phyloP scores from a whole-genome alignment of 2,113 vertebrate genomes.

The Salvelinus sp. region DNA sequence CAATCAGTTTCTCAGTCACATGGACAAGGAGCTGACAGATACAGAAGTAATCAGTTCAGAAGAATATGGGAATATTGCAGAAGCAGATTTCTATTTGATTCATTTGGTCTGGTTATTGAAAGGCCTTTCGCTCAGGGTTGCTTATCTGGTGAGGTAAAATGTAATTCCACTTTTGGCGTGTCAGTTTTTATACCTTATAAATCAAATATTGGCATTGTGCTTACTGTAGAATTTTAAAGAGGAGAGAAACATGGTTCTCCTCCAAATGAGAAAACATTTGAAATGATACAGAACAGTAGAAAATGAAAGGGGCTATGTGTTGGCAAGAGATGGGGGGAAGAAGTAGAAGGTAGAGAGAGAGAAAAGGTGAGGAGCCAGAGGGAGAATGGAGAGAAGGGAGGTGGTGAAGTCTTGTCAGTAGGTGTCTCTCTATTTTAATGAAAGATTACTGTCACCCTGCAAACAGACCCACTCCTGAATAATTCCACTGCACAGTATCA shows the following conservation, averaged over 20 bases:
- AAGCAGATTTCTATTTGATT: slow-evolving; percentile 60
- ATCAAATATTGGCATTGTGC: slow-evolving; percentile 49
- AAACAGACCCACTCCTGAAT: slow-evolving; percentile 17
- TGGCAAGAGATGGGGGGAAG: neutral
- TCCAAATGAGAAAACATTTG: slow-evolving; percentile 32
- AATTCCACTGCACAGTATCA: slow-evolving; percentile 37
- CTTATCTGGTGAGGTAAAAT: slow-evolving; percentile 45
- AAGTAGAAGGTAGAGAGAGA: neutral
- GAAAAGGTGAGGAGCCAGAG: slow-evolving; percentile 3
- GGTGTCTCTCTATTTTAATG: slow-evolving; percentile 41
- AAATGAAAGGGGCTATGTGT: slow-evolving; percentile 29
- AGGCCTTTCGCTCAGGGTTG: slow-evolving; percentile 39
- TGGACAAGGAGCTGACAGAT: slow-evolving; percentile 48
- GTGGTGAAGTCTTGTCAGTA: slow-evolving; percentile 7
- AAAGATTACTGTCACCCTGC: slow-evolving; percentile 40
- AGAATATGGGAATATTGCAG: slow-evolving; percentile 45
- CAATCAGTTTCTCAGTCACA: slow-evolving; percentile 43
- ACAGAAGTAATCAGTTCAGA: slow-evolving; percentile 49
- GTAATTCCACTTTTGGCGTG: slow-evolving; percentile 37
- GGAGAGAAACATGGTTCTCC: slow-evolving; percentile 17
- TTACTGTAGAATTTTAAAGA: slow-evolving; percentile 40
- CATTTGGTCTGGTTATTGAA: slow-evolving; percentile 46
- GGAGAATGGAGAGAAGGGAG: neutral
- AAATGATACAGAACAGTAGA: slow-evolving; percentile 23
- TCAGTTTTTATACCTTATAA: slow-evolving; percentile 40